A percentile compares a stretch with the other conserved stretches of the same genome.
Evolutionary conservation across 1,140 invertebrate species (phyloP).

Genomic region (Parapsyche elsis): DNA sequence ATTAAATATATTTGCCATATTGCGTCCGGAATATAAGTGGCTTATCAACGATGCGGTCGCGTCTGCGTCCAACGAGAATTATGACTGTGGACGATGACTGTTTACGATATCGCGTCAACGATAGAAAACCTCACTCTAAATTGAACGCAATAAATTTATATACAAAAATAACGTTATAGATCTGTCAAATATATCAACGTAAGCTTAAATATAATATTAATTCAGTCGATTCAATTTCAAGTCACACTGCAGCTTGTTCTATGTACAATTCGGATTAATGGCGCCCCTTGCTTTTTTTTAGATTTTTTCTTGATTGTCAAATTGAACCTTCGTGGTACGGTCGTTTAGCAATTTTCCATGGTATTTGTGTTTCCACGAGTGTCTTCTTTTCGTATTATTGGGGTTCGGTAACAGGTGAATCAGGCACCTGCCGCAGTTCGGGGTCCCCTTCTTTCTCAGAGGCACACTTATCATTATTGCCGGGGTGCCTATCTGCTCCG

Average conservation of each 20-base stretch:
- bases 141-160: neutral
- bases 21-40: slow-evolving; percentile 23
- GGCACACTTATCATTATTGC: slow-evolving; percentile 51
- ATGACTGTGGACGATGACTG: neutral
- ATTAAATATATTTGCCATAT: slow-evolving; percentile 33
- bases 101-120: slow-evolving; percentile 13
- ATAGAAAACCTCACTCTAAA: neutral
- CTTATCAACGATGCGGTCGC: neutral
- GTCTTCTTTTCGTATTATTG: neutral
- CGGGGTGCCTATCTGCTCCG: slow-evolving; percentile 37
- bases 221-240: too few species aligned
- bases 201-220: too few species aligned
- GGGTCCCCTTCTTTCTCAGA: slow-evolving; percentile 25
- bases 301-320: neutral
- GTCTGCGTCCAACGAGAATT: slow-evolving; percentile 1
- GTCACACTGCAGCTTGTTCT: too few species aligned
- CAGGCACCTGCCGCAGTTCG: slow-evolving; percentile 47
- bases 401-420: slow-evolving; percentile 53
- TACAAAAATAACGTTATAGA: too few species aligned
- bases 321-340: neutral
- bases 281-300: neutral
- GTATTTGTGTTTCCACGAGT: slow-evolving; percentile 6
- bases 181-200: too few species aligned
- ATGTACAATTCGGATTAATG: too few species aligned
- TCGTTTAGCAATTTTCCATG: slow-evolving; percentile 17